Evolutionary conservation across 2,888 invertebrate species (phyloP), one percentile per base, ranked within the genome.

Genomic region (Helicoverpa assulta): DNA sequence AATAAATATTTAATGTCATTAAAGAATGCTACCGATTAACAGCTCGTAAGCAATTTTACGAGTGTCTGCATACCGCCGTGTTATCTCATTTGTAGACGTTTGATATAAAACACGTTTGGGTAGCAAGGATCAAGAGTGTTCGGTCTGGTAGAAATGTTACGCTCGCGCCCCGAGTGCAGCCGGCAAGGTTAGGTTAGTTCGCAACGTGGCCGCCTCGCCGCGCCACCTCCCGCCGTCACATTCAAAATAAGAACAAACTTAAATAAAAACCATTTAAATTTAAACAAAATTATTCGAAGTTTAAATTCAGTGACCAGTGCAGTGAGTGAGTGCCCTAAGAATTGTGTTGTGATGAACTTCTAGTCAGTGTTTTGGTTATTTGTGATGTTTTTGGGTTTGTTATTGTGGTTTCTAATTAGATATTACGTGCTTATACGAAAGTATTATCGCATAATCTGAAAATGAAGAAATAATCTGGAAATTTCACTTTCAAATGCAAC

Each of bases 111-210:
- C 85, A 75, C 37, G 82, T 87, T 80, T 76, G 33, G 55, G 12
- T 59, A 56, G 47, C 86, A 89, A 93, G 92, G 84, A 94, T 90
- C 94, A 94, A 94, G 92, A 91, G 67, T 85, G 80, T 83, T 87
- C 74, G 78, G 78, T 67, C 82, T 73, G 80, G 77, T 81, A 80
- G 76, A 85, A 82, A 83, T 90, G 89, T 90, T 88, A 89, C 90
- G 91, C 90, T 80, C 86, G 86, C 86, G 85, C 86, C 86, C 90
- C 84, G 89, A 85, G 86, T 90, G 93, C 90, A 88, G 89, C 91
- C 87, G 88, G 92, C 89, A 91, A 92, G 92, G 94, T 93, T 92
- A 95, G 94, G 93, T 95, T 95, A 95, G 95, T 95, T 92, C 90
- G 91, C 93, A 94, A 93, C 94, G 94, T 93, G 95, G 92, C 88